Percentiles rank a stretch among this genome's conserved stretches.
These are phyloP conservation scores for Enhydra lutris DNA, from an alignment of 2,113 vertebrate genomes.

Conservation along the genomic window DNA sequence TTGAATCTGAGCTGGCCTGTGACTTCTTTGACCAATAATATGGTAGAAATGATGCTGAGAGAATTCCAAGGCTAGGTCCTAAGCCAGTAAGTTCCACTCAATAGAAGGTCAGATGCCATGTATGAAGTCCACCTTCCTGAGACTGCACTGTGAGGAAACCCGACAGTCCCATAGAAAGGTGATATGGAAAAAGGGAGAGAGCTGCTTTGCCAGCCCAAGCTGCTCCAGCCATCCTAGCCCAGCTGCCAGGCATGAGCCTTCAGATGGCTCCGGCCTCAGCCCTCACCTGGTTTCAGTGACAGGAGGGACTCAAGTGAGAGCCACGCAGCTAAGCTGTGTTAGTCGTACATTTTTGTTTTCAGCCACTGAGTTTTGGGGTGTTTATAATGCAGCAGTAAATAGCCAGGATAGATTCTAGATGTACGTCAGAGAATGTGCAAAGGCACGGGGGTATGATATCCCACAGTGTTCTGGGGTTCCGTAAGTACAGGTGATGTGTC, in stretches of 20 bases:
- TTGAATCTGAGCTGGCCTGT: background rate
- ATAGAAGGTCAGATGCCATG: background rate
- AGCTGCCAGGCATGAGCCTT: background rate
- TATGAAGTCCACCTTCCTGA: background rate
- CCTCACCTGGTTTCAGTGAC: background rate
- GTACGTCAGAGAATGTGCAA: background rate
- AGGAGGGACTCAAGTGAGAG: background rate
- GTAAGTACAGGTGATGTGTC: background rate
- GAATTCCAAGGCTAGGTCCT: background rate
- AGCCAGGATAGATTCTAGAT: background rate
- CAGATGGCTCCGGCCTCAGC: background rate
- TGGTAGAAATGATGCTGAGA: background rate
- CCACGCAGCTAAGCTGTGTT: background rate
- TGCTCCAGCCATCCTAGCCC: background rate
- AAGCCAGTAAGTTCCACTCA: background rate
- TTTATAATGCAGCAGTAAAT: background rate
- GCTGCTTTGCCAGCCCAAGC: background rate
- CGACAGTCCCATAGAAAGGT: background rate
- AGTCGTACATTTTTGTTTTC: background rate
- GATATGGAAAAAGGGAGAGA: background rate
- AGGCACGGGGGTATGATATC: background rate
- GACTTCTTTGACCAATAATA: background rate
- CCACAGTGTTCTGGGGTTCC: background rate
- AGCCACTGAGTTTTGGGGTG: background rate
- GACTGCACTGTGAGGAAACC: background rate